Base-by-base conservation (phyloP, 1,140 invertebrate species). In the Branchinecta lynchi region DNA sequence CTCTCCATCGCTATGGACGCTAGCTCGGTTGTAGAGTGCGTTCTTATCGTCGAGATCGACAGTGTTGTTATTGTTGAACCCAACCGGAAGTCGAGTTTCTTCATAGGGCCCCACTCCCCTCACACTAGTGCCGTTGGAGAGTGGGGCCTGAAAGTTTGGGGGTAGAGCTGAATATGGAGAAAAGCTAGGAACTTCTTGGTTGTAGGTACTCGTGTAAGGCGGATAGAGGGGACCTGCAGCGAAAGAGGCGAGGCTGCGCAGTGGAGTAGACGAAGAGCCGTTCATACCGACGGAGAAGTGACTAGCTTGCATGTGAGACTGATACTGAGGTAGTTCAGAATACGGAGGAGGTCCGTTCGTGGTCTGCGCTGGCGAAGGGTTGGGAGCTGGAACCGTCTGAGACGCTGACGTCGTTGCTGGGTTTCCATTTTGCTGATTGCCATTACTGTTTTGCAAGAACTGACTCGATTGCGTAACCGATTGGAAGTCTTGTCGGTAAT, bases 81-180 rank as follows among this genome's bases (percentile, higher is more conserved):
- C 51, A 32, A 32, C 32, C 5, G 32, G 32, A 15, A 60, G 17
- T 12, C 51, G 12, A 20, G 51, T 20, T 60, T 60, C 51, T 1
- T 60, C 51, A 60, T 60, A 60, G 17, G 51, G 51, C 51, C 51
- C 51, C 51, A 20, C 51, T 60, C 51, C 51, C 17, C 51, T 60
- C 32, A 32, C 32, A 32, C 32, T 32, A 60, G 51, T 60, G 17
- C 51, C 51, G 12, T 60, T 20, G 12, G 51, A 60, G 51, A 20
- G 51, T 20, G 51, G 51, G 51, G 51, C 51, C 51, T 60, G 51
- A 60, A 20, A 60, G 51, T 60, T 60, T 60, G 51, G 51, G 51
- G 51, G 51, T 15, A 60, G 51, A 12, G 51, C 51, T 60, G 51
- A 60, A 60, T 60, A 60, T 32, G 32, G 32, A 60, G 51, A 60